Conservation (phyloP, 2,888 invertebrate species). For the Clistopyga incitator region DNA sequence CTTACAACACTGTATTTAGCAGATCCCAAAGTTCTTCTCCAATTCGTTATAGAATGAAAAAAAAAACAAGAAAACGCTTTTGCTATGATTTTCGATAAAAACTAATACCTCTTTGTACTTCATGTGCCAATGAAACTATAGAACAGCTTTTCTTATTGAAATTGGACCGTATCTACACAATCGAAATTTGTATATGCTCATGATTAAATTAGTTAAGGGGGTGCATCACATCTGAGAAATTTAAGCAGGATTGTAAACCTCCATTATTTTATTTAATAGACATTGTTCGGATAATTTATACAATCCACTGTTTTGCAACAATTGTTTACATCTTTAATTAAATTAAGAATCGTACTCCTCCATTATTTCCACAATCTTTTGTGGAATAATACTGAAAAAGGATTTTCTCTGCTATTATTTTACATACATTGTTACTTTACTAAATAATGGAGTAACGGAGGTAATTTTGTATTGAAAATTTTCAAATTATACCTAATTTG, state of each 20-base stretch:
- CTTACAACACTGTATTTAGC: constrained; percentile 17
- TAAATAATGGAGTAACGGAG: too few species aligned
- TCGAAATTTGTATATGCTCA: constrained; percentile 64
- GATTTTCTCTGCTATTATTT: too few species aligned
- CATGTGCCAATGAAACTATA: constrained; percentile 64
- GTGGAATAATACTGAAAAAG: too few species aligned
- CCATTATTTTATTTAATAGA: too few species aligned
- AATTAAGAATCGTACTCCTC: too few species aligned
- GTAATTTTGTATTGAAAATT: background rate
- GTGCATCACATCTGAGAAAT: constrained; percentile 1
- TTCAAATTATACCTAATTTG: background rate
- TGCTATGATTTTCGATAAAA: constrained; percentile 32
- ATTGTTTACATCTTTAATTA: too few species aligned
- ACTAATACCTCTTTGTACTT: constrained; percentile 55
- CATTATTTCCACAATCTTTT: too few species aligned
- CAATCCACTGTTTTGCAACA: too few species aligned
- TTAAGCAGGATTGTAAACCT: background rate
- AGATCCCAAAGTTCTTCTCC: background rate
- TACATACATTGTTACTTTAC: too few species aligned
- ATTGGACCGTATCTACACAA: constrained; percentile 32
- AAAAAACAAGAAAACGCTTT: constrained; percentile 32
- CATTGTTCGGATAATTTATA: too few species aligned
- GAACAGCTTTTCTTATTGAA: constrained; percentile 62
- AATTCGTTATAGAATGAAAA: constrained; percentile 3
- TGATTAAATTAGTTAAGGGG: constrained; percentile 18